A percentile compares a stretch with the other conserved stretches of the same genome.
phyloP scores from a whole-genome alignment of 2,888 invertebrate species.

The Zhengitettix transpicula region DNA sequence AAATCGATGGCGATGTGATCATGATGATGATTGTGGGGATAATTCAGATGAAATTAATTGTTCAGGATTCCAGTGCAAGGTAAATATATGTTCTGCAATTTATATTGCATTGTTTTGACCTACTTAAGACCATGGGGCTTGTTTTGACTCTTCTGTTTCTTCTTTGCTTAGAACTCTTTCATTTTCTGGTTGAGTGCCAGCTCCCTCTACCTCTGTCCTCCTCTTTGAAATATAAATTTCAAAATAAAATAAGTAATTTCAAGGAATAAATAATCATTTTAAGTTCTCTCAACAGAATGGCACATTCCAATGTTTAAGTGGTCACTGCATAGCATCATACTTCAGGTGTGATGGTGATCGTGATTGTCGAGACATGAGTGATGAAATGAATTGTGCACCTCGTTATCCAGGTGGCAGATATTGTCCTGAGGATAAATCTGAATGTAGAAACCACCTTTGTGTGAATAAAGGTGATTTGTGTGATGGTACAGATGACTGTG shows the following conservation, averaged over 20 bases:
- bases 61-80: constrained; percentile 65
- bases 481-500: constrained; percentile 86
- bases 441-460: constrained; percentile 82
- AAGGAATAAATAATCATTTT: no score
- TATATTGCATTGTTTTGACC: no score
- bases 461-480: constrained; percentile 79
- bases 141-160: no score
- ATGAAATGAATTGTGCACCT: constrained; percentile 78
- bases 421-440: constrained; percentile 79
- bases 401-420: constrained; percentile 74
- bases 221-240: not conserved
- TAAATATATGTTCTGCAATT: constrained; percentile 11
- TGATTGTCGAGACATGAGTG: constrained; percentile 78
- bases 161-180: no score
- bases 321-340: constrained; percentile 81
- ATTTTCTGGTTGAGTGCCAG: no score
- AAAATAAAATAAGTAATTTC: not conserved
- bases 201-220: no score
- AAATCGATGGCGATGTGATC: constrained; percentile 84
- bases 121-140: no score
- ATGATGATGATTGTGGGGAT: constrained; percentile 93
- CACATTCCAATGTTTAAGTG: constrained; percentile 81
- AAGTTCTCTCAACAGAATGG: constrained; percentile 37
- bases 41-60: constrained; percentile 79
- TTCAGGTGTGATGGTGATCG: constrained; percentile 80